Evolutionary conservation across 1,140 invertebrate species (phyloP), one percentile per base, ranked within the genome.

Genomic region (Drosophila nigromelanica): DNA sequence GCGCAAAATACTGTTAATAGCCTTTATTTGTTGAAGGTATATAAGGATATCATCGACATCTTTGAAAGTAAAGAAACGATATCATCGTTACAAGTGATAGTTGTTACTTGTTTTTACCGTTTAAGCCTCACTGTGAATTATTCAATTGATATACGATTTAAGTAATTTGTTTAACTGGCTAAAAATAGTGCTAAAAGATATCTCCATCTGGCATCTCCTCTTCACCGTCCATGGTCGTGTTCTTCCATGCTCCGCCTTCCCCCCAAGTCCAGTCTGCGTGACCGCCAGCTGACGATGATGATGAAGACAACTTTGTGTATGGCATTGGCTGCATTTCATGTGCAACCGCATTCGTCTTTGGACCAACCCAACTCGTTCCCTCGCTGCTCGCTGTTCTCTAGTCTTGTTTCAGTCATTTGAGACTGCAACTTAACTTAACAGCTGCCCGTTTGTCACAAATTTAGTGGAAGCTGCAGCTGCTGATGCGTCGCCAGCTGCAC

Each of bases 361-460:
- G 30, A 14, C 48, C 71, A 40, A 6, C 37, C 54, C 35, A 30
- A 43, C 56, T 47, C 37, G 4, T 2, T n/a, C 27, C 11, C 40
- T 15, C 50, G 12, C 43, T 33, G 7, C 52, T 3, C 2, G 8
- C 33, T 35, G 0, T 35, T 8, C 33, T 1, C 8, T 2, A 35
- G n/a, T 54, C 11, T 55, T 59, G 52, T 74, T 50, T 54, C 21
- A 39, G 66, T 61, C 58, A 75, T 71, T 72, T 55, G 73, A 66
- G 56, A 54, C 51, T 48, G 67, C 52, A 74, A 63, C 66, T 73
- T 73, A 74, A 70, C 75, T 78, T 62, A 78, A 72, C 73, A 62
- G 67, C 71, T 82, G 78, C 61, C 62, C 62, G 71, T 78, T 80
- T 80, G 80, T 86, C 81, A 79, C 81, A 80, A 69, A 73, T 74